Conservation (phyloP, 2,888 invertebrate genomes). For the Zygogramma bicolorata region DNA sequence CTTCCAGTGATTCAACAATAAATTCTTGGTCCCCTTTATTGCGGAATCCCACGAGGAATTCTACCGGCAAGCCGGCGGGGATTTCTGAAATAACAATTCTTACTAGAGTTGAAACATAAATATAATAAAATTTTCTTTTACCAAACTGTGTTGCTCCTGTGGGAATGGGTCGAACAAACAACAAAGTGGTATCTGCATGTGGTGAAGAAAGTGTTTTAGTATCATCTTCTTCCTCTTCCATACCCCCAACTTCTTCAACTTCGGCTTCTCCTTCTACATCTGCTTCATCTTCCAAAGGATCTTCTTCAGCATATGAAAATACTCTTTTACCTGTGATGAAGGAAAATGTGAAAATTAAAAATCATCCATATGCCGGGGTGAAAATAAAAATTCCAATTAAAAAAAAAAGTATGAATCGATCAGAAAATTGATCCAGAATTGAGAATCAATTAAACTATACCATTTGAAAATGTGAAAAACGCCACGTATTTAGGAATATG, state of each 20-base stretch:
- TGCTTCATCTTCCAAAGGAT: constrained; percentile 78
- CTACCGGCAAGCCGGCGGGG: constrained; percentile 91
- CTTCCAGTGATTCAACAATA: constrained; percentile 92
- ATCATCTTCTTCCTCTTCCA: constrained; percentile 75
- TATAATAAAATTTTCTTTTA: constrained; percentile 57
- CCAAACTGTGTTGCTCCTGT: constrained; percentile 76
- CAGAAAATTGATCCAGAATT: neutral
- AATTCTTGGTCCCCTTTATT: constrained; percentile 95
- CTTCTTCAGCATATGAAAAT: constrained; percentile 74
- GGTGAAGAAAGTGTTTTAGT: constrained; percentile 82
- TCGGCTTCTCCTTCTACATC: constrained; percentile 77
- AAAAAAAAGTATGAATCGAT: neutral
- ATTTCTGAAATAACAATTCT: constrained; percentile 74
- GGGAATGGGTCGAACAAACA: constrained; percentile 86
- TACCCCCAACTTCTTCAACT: constrained; percentile 74
- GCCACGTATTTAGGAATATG: constrained; percentile 20
- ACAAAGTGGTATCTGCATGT: constrained; percentile 90
- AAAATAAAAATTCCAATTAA: neutral
- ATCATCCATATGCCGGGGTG: neutral
- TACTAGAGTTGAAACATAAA: neutral
- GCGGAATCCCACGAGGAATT: constrained; percentile 95
- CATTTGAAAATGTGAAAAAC: constrained; percentile 3
- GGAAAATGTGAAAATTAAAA: constrained; percentile 11
- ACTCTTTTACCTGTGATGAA: constrained; percentile 67
- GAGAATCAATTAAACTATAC: neutral